phyloP scores from a whole-genome alignment of 2,113 vertebrate genomes.

The Myrmophylax atrothorax region DNA sequence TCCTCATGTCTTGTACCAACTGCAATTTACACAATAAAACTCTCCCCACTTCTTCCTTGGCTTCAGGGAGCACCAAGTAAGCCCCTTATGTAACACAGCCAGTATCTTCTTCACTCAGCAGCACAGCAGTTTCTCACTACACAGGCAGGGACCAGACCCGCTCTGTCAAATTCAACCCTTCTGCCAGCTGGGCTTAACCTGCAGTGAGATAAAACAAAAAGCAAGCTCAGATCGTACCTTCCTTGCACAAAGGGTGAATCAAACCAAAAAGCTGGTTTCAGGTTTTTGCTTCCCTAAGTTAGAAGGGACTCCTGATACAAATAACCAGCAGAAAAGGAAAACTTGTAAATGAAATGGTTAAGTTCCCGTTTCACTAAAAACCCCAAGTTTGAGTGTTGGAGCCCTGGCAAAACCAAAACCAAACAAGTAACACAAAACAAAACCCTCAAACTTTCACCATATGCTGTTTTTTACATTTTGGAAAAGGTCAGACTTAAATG shows the following conservation, averaged over 20 bases:
- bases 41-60: background rate
- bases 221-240: background rate
- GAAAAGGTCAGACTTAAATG: background rate
- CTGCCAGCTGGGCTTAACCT: background rate
- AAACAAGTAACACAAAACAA: background rate
- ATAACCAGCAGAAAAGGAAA: background rate
- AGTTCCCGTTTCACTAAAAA: background rate
- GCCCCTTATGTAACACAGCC: accelerated
- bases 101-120: background rate
- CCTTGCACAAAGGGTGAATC: background rate
- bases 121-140: background rate
- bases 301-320: background rate
- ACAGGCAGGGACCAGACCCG: background rate
- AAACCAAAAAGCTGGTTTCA: background rate
- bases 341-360: background rate
- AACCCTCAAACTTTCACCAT: background rate
- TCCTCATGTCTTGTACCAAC: background rate
- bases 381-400: background rate
- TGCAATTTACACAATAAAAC: background rate
- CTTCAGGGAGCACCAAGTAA: background rate
- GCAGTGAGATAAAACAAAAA: background rate
- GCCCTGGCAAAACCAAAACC: background rate
- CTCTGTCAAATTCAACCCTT: too few relatives aligned
- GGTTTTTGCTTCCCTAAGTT: background rate
- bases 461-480: background rate